A percentile compares a stretch with the other conserved stretches of the same genome.
These are phyloP conservation scores for Steinernema hermaphroditum DNA, from an alignment of 2,888 invertebrate species.

Conservation along the genomic window DNA sequence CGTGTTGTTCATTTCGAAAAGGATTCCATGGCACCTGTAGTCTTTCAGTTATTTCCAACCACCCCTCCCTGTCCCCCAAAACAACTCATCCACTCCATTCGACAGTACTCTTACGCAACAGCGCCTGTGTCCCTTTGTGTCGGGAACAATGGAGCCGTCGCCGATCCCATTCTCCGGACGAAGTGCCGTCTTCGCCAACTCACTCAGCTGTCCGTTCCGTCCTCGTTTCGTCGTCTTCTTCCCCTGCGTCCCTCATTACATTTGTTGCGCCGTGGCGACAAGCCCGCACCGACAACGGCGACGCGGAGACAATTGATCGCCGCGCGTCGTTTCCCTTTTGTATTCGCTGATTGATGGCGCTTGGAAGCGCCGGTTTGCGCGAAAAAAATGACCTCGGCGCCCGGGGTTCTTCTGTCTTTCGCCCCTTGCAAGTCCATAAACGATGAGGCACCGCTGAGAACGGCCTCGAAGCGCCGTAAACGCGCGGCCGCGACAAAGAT, in stretches of 20 bases:
- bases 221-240: neutral
- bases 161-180: too few relatives aligned
- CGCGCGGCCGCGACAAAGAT: neutral
- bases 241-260: neutral
- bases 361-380: constrained; percentile 5
- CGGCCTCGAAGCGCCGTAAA: constrained; percentile 15
- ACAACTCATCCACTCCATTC: too few relatives aligned
- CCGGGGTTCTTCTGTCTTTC: neutral
- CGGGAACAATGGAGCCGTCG: too few relatives aligned
- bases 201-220: too few relatives aligned
- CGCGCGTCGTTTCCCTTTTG: constrained; percentile 14
- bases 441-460: constrained; percentile 2
- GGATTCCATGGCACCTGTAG: too few relatives aligned
- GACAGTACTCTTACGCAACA: too few relatives aligned
- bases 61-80: too few relatives aligned
- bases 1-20: too few relatives aligned
- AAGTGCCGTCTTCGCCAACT: too few relatives aligned
- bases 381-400: constrained; percentile 22
- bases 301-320: constrained; percentile 17
- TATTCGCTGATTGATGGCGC: constrained; percentile 18
- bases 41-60: too few relatives aligned
- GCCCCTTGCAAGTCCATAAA: constrained; percentile 8
- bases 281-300: neutral
- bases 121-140: too few relatives aligned
- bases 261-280: constrained; percentile 3